These are phyloP conservation scores for Typhlomys cinereus DNA, from an alignment of 2,113 vertebrate species.

Conservation along the genomic window DNA sequence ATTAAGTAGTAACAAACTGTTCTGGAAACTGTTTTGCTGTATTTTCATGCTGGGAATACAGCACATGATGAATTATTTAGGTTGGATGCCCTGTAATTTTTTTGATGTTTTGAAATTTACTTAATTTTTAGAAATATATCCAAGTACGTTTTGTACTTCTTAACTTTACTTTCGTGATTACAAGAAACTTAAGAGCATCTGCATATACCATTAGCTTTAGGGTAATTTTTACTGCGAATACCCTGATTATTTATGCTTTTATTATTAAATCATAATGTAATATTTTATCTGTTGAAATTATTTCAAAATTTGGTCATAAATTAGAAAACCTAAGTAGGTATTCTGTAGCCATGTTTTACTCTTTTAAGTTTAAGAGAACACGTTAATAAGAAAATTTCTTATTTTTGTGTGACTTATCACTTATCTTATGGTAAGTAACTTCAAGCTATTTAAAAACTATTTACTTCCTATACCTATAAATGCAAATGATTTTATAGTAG, in stretches of 20 bases:
- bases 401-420: background rate
- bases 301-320: background rate
- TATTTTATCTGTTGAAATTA: background rate
- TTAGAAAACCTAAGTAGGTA: too few relatives aligned
- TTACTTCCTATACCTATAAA: background rate
- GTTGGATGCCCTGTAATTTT: too few relatives aligned
- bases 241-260: too few relatives aligned
- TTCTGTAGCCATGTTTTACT: background rate
- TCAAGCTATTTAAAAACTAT: background rate
- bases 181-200: too few relatives aligned
- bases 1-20: background rate
- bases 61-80: too few relatives aligned
- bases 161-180: too few relatives aligned
- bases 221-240: too few relatives aligned
- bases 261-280: background rate
- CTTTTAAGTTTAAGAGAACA: background rate
- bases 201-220: too few relatives aligned
- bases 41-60: background rate
- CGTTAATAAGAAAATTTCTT: too few relatives aligned
- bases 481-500: background rate
- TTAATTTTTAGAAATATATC: background rate
- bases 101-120: background rate
- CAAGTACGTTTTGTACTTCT: too few relatives aligned
- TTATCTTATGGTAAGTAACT: background rate
- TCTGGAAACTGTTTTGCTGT: background rate